Conservation (phyloP, 2,797 vertebrate genomes). For the Parambassis ranga region DNA sequence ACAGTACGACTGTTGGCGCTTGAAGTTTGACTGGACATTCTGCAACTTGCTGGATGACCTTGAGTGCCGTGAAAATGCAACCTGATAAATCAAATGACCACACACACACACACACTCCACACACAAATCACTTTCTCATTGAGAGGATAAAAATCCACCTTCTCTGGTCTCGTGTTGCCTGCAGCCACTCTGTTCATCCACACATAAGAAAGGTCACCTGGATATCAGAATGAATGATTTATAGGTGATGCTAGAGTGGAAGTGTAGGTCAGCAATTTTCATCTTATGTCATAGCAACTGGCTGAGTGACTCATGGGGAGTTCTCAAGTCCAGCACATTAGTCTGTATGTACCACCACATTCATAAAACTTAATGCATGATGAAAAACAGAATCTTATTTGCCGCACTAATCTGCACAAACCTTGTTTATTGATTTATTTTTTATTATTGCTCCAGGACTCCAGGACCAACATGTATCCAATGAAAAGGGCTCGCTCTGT, state of each 20-base stretch:
- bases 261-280: background rate
- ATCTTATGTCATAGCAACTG: background rate
- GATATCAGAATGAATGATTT: slow-evolving; percentile 32
- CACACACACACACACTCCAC: background rate
- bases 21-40: background rate
- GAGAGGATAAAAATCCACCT: background rate
- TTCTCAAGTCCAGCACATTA: too few species aligned
- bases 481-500: background rate
- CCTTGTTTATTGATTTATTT: background rate
- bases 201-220: slow-evolving; percentile 4
- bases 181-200: background rate
- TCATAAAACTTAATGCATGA: too few species aligned
- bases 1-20: background rate
- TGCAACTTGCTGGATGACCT: background rate
- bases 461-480: background rate
- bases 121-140: background rate
- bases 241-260: background rate
- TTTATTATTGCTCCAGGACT: background rate
- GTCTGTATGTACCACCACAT: too few species aligned
- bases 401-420: background rate
- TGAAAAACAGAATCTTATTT: too few species aligned
- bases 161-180: background rate
- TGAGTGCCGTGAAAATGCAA: background rate
- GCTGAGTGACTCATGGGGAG: background rate
- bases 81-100: background rate